Evolutionary conservation across 1,140 invertebrate genomes (phyloP), one percentile per base, ranked within the genome.

Genomic region (Lepidurus packardi): DNA sequence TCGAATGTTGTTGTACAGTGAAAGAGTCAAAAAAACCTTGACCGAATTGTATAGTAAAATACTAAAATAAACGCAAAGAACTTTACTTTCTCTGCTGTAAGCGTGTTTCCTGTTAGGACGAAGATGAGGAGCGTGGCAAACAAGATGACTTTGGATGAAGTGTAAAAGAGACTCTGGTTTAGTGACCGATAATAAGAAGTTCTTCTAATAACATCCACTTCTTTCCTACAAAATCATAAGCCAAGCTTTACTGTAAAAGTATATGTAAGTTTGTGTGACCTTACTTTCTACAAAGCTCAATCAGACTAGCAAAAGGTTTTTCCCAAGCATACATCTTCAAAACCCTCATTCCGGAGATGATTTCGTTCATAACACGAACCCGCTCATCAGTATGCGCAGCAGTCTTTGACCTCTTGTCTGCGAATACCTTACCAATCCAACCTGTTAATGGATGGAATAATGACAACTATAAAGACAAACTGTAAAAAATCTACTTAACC

Each of bases 281-380:
- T 85, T 84, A 90, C 88, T 85, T 85, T 81, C 91, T 84, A 13
- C 87, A 87, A 42, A 87, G 80, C 74, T 89, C 86, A 2, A 92
- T 87, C 65, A 93, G 86, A 76, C 87, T 88, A 47, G 89, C 87
- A 82, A 94, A 95, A 0, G 92, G 89, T 81, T 89, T 89, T 83
- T 95, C 93, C 93, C 93, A 95, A 2, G 92, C 90, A 81, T 94
- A 94, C 93, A 96, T 95, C 87, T 96, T 97, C 78, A 97, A 92
- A 34, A 95, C 91, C 84, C 94, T 90, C 82, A 97, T 94, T 0
- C 93, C 94, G 74, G 90, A 89, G 24, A 97, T 90, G 16, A 97
- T 93, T 86, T 97, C 95, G 83, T 93, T 94, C 93, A 96, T 96
- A 75, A 95, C 84, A 76, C 91, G 87, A 0, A 97, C 91, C 79